Evolutionary conservation across 1,140 invertebrate species (phyloP), one percentile per base, ranked within the genome.

Genomic region (Caerostris darwini): DNA sequence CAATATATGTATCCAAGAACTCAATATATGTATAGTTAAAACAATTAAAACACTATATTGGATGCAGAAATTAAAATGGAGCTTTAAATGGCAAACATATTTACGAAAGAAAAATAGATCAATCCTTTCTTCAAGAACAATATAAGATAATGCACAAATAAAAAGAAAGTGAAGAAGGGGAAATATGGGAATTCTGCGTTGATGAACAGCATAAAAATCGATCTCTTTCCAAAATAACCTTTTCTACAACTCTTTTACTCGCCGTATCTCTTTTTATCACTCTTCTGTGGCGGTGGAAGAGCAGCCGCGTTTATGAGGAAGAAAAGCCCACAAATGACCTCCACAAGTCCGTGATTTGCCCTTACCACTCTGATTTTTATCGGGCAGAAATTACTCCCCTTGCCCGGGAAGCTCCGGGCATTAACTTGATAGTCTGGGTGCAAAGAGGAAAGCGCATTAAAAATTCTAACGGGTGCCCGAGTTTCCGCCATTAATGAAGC

Each of bases 151-250:
- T 67, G 17, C 61, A n/a, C 61, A n/a, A 6, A 67, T 56, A 19
- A 58, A 85, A 85, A 19, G 54, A 5, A 85, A 56, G 50, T 17
- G 82, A 58, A 7, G 56, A 57, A 71, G 58, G 58, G 54, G 14
- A 88, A 88, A 54, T 57, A 61, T 85, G 34, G 57, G 8, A 85
- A 59, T 85, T 59, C 34, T 17, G 3, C 54, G 71, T 91, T 91
- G 90, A 91, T 91, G 90, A 91, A 82, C 77, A 91, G 69, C 64
- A 91, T 91, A 82, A 91, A 91, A 82, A 91, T 91, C 90, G 90
- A 91, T 90, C 58, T 90, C 56, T 69, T 71, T 77, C 50, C 90
- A 83, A 91, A 91, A 91, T 91, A 91, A 91, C 90, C 90, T 91
- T 91, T 91, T 91, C 90, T 91, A 91, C 71, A 91, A 91, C 77